Conservation (phyloP, 2,113 vertebrate genomes). For the Albula goreensis region DNA sequence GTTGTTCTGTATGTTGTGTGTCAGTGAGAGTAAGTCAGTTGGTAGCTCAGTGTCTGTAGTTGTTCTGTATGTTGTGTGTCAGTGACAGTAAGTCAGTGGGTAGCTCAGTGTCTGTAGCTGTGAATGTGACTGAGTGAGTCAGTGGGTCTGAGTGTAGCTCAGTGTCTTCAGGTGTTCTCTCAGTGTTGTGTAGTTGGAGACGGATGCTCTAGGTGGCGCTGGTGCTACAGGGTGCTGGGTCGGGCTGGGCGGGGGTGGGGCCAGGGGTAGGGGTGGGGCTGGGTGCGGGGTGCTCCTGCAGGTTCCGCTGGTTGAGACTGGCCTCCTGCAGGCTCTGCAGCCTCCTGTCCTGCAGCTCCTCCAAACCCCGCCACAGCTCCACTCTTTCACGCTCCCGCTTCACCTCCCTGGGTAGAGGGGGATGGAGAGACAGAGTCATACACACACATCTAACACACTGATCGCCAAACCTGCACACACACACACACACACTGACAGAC, state of each 20-base stretch:
- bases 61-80: not conserved
- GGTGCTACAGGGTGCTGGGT: conserved; percentile 21
- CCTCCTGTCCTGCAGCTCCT: conserved; percentile 80
- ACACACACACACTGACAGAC: conserved; percentile 29
- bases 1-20: not conserved
- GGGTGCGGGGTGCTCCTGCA: conserved; percentile 65
- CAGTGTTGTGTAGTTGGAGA: not conserved
- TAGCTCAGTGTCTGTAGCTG: not conserved
- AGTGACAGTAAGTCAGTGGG: conserved; percentile 2
- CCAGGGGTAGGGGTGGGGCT: conserved; percentile 30
- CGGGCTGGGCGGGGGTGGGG: conserved; percentile 56
- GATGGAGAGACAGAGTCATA: not conserved
- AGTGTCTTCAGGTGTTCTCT: not conserved
- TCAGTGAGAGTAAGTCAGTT: not conserved
- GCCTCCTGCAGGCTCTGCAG: conserved; percentile 80
- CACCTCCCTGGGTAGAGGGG: conserved; percentile 70
- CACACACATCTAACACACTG: not conserved
- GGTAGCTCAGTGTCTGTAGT: not conserved
- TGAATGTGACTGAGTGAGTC: not conserved
- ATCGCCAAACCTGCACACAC: conserved; percentile 10
- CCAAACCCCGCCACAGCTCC: conserved; percentile 83
- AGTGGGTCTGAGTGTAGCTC: not conserved
- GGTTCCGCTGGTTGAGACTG: conserved; percentile 73
- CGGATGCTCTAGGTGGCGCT: conserved; percentile 44
- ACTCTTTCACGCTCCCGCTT: conserved; percentile 81